Percentiles rank a stretch among this genome's conserved stretches.
Conservation (phyloP, 2,113 vertebrate genomes). For the Hippocampus barbouri region DNA sequence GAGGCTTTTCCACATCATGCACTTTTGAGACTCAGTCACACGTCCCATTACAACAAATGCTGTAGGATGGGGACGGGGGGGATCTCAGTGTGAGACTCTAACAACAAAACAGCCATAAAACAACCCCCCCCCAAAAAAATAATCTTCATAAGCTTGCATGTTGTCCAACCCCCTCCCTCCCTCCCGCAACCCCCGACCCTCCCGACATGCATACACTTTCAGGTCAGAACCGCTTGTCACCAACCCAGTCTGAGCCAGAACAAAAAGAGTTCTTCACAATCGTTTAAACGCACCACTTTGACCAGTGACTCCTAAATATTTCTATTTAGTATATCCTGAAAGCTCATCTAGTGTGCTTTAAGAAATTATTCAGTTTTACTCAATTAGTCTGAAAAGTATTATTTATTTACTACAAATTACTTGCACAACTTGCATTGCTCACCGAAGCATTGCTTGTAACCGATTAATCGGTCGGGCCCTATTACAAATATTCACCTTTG, state of each 20-base stretch:
- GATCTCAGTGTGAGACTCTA: conserved; percentile 71
- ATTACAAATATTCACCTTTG: no score
- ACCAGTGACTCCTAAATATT: neutral
- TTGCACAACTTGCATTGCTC: no score
- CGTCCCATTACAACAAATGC: neutral
- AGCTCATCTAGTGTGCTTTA: no score
- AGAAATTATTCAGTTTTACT: no score
- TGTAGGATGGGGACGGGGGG: neutral
- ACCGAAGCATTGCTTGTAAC: no score
- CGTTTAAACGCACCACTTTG: neutral
- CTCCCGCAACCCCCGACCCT: neutral
- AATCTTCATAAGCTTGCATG: conserved; percentile 52
- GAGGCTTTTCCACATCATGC: neutral
- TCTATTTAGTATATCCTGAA: no score
- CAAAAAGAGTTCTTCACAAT: conserved; percentile 38
- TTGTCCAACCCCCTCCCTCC: neutral
- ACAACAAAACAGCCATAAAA: conserved; percentile 67
- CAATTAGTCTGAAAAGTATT: no score
- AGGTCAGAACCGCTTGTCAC: conserved; percentile 42
- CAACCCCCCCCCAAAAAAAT: conserved; percentile 22
- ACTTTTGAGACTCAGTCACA: neutral
- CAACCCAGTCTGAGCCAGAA: conserved; percentile 70
- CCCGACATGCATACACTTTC: conserved; percentile 62
- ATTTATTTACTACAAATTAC: no score
- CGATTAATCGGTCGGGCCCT: no score